phyloP scores from a whole-genome alignment of 2,888 invertebrate genomes.

The Tetragonisca angustula region DNA sequence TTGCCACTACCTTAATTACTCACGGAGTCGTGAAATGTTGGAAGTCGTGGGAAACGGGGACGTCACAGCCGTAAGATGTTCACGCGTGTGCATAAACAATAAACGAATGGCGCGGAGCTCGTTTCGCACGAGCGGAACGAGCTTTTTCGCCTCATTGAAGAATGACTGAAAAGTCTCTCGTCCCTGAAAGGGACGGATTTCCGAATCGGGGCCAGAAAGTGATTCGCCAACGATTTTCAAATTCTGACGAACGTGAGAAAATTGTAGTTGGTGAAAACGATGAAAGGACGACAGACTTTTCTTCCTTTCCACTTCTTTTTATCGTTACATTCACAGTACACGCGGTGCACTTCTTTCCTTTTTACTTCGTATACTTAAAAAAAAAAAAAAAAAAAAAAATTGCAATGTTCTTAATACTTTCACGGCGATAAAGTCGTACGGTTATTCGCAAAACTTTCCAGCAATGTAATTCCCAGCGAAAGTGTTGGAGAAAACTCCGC shows the following conservation, averaged over 20 bases:
- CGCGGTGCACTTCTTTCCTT: not conserved
- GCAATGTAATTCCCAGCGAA: no score
- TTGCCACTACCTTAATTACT: constrained; percentile 63
- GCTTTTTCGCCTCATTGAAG: constrained; percentile 28
- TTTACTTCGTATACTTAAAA: not conserved
- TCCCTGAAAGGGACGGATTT: not conserved
- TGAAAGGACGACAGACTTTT: not conserved
- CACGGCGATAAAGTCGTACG: no score
- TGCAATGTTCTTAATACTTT: not conserved
- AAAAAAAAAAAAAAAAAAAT: constrained; percentile 1
- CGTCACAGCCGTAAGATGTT: constrained; percentile 43
- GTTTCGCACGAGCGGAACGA: not conserved
- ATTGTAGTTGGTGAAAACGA: not conserved
- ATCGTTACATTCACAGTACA: not conserved
- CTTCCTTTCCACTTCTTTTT: not conserved
- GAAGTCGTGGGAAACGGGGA: constrained; percentile 41
- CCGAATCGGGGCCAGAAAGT: not conserved
- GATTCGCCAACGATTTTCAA: not conserved
- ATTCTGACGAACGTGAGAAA: not conserved
- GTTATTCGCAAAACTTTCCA: not conserved
- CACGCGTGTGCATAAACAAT: constrained; percentile 48
- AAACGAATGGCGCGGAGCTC: constrained; percentile 34
- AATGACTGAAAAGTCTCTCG: no score
- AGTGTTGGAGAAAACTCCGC: not conserved
- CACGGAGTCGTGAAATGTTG: constrained; percentile 36